Base-by-base conservation (phyloP, 2,797 vertebrate genomes). In the Chanos chanos region DNA sequence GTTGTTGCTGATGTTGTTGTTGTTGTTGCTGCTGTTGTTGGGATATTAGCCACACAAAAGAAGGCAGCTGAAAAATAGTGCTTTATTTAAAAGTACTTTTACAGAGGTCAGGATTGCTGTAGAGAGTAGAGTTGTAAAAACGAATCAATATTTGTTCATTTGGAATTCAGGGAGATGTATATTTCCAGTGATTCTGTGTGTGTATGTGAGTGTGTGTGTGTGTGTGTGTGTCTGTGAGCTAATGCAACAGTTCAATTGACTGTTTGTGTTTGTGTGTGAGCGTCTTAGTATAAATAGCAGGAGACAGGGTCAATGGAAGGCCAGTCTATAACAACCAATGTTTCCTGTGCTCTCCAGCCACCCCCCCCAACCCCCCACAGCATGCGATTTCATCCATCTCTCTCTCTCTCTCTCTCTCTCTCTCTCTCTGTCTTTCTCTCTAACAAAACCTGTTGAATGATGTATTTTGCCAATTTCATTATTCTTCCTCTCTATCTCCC, bases 131-230 rank as follows among this genome's bases (percentile, higher is more conserved):
- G n/a, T n/a, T n/a, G n/a, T n/a, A n/a, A n/a, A n/a, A n/a, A n/a
- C n/a, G n/a, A n/a, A n/a, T n/a, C n/a, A n/a, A n/a, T n/a, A n/a
- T n/a, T n/a, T n/a, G n/a, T n/a, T n/a, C n/a, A n/a, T n/a, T n/a
- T n/a, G n/a, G n/a, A n/a, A 13, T 41, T 43, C 28, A 31, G 10
- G 3, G 1, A 10, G 40, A 36, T 57, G 24, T 51, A 44, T 45
- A 43, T 59, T 13, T 59, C 16, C 30, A 30, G 9, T 52, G 27
- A 12, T 37, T 45, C 45, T 68, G 40, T 50, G 58, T 21, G 59
- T 77, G 59, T 37, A 61, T 69, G 70, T 65, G 48, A 31, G 10
- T 34, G 61, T 71, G 55, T 40, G 45, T 58, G 52, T 44, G 43
- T 41, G 37, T 21, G 33, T 68, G 39, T 53, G 24, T 57, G 56